Base-by-base conservation (phyloP, 92 coral and sea anemone species). In the Micromussa lordhowensis region DNA sequence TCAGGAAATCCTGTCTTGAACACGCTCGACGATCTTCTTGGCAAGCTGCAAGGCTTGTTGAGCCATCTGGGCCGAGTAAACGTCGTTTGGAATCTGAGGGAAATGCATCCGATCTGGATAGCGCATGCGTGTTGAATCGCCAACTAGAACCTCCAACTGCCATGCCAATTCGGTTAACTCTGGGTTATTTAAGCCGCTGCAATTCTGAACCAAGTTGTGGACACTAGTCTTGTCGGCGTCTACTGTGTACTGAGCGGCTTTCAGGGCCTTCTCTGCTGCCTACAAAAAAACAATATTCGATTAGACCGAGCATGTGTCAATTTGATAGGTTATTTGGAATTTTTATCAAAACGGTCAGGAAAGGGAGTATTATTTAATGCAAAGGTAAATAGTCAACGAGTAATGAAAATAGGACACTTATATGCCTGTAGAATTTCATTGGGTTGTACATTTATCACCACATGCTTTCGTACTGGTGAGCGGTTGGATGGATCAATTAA, bases 211-310 rank as follows among this genome's bases (percentile, higher is more conserved):
- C 35, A 94, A 77, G 72, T 81, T 64, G 84, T 92, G 95, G 14
- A 79, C 66, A 49, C 31, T 68, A 54, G 80, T 92, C 79, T 92
- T 94, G 78, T 80, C 40, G 19, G 93, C 94, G 51, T 94, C 94
- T 69, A 49, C 28, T 13, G 90, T 57, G 63, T 83, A 94, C 74
- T 92, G 96, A 18, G 94, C 96, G 31, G 96, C 96, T 40, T 94
- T 94, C 76, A 94, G 86, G 0, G 96, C 96, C 61, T 94, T 94
- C 86, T 94, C 96, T 51, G 94, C 93, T 1, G 96, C 85, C 96
- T 94, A 58, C 64, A 18, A 58, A 19, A 18, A 35, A 7, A 26
- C 9, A 30, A 24, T 21, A 32, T 13, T 14, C 19, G 59, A 10
- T 12, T 3, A 59, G 19, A 59, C 21, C 2, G 66, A 14, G 26